Evolutionary conservation across 2,888 invertebrate species (phyloP), one percentile per base, ranked within the genome.

Genomic region (Hymenopus coronatus): DNA sequence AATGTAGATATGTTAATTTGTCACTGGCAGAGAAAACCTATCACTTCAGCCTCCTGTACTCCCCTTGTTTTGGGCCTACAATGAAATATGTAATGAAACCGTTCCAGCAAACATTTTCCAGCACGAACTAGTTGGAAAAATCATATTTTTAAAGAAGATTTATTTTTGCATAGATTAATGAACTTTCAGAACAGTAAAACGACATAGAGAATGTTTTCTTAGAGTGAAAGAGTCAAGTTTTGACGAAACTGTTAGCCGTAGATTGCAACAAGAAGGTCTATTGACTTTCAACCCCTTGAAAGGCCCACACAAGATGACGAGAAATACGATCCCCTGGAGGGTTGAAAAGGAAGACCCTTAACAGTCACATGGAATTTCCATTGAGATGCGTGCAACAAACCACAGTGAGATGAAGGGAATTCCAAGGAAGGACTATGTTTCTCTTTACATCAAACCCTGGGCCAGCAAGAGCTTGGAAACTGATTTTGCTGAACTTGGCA

Each of bases 311-410:
- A 70, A 70, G 54, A 70, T 25, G 54, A 25, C 40, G 54, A 70
- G 54, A 70, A 70, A 70, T 70, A 70, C 54, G 54, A 70, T 70
- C 54, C 40, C 25, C 20, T 70, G 54, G 54, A 70, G 54, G 54
- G 54, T 70, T 70, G 15, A 70, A 46, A 84, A 14, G 46, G 84
- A 84, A 46, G 84, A 84, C 33, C 40, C 40, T 84, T n/a, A 46
- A 33, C 40, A 84, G 40, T 84, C 40, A 46, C 27, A 40, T 82
- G 88, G 89, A 88, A 88, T 88, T 89, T 89, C 88, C 89, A 89
- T 89, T 89, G 85, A 88, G 85, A 88, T 89, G 88, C 70, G 28
- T 33, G 40, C 12, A 33, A 70, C 84, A 25, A 40, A 84, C 33
- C 40, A 30, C 46, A 84, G 33, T 84, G 33, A 30, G 46, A 84